These are phyloP conservation scores for Thereva unica DNA, from an alignment of 2,888 invertebrate species.

Conservation along the genomic window DNA sequence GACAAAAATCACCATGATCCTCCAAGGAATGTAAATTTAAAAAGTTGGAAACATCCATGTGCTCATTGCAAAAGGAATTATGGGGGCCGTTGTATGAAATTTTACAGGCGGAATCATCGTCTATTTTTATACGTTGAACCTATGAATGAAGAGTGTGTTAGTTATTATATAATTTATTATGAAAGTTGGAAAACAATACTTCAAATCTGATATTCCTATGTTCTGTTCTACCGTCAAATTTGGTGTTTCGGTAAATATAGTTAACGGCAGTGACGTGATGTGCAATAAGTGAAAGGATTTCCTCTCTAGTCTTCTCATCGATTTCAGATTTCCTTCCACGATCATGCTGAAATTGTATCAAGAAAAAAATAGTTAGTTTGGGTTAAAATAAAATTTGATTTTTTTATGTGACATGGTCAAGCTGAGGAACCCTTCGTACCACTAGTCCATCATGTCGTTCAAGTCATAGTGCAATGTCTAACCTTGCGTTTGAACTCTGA, in stretches of 20 bases:
- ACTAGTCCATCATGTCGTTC: no score
- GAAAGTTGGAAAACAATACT: constrained; percentile 60
- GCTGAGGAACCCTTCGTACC: no score
- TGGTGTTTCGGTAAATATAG: constrained; percentile 93
- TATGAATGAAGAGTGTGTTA: constrained; percentile 36
- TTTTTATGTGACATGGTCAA: no score
- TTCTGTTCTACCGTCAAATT: constrained; percentile 86
- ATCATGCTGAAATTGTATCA: constrained; percentile 66
- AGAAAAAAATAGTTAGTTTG: no score
- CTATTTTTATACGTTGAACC: constrained; percentile 72
- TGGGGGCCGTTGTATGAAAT: constrained; percentile 67
- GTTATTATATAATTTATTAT: not conserved
- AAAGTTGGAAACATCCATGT: constrained; percentile 99
- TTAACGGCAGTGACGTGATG: constrained; percentile 99
- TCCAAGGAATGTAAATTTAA: constrained; percentile 95
- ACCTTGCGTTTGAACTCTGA: no score
- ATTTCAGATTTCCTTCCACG: constrained; percentile 69
- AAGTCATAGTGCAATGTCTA: no score
- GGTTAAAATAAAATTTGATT: no score
- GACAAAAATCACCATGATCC: constrained; percentile 97
- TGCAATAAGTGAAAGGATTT: constrained; percentile 95
- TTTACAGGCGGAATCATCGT: constrained; percentile 82
- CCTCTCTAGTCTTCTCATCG: constrained; percentile 91
- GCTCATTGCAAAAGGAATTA: constrained; percentile 92
- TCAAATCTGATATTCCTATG: constrained; percentile 96